These are phyloP conservation scores for Spea multiplicata DNA, from an alignment of 2,113 vertebrate species.

Conservation along the genomic window DNA sequence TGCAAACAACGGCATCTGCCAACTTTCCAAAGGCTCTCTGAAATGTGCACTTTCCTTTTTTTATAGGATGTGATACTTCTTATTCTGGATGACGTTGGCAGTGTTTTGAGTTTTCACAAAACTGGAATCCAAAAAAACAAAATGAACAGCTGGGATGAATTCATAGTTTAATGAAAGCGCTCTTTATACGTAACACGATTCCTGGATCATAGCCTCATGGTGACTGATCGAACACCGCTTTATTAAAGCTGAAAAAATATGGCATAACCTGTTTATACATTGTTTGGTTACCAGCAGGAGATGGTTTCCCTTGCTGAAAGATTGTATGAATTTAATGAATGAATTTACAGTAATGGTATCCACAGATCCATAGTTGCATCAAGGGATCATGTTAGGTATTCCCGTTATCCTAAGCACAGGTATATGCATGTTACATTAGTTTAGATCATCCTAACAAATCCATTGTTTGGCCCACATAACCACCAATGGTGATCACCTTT, in stretches of 20 bases:
- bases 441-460: too few species aligned
- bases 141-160: background rate
- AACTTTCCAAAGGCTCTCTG: background rate
- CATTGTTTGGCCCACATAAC: too few species aligned
- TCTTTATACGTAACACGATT: background rate
- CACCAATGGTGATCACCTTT: too few species aligned
- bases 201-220: background rate
- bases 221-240: background rate
- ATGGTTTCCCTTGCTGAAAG: too few species aligned
- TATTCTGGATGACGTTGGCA: background rate
- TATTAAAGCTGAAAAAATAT: background rate
- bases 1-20: background rate
- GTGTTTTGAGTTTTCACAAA: background rate
- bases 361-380: too few species aligned
- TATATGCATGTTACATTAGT: too few species aligned
- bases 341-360: too few species aligned
- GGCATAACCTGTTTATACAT: background rate
- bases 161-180: background rate
- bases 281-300: too few species aligned
- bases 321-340: too few species aligned
- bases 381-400: too few species aligned
- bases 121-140: background rate
- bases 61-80: background rate
- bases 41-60: constrained; percentile 1
- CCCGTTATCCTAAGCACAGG: too few species aligned